phyloP scores from a whole-genome alignment of 2,113 vertebrate species.

The Megaceryle torquata region DNA sequence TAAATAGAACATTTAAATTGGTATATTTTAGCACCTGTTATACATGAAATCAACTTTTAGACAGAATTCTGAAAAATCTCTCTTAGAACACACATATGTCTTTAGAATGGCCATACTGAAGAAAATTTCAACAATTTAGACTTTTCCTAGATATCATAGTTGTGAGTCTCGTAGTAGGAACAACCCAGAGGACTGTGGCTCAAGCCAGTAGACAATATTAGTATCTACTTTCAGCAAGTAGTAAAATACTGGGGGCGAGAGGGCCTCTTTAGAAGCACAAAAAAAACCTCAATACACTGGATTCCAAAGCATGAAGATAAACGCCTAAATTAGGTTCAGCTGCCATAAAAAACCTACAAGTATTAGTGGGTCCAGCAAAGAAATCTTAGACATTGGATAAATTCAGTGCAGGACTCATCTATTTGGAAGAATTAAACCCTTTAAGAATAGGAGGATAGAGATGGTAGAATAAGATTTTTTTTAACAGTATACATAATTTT shows the following conservation, averaged over 20 bases:
- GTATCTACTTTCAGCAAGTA: background rate
- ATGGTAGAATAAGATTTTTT: background rate
- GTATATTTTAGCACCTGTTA: background rate
- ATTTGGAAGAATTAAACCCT: background rate
- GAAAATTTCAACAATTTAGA: background rate
- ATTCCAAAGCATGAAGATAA: background rate
- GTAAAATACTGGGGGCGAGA: background rate
- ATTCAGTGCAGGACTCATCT: background rate
- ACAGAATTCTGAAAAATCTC: background rate
- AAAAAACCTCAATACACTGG: rapidly evolving
- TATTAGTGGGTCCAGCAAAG: background rate
- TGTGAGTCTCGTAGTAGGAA: background rate
- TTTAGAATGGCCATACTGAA: background rate
- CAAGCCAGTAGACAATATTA: background rate
- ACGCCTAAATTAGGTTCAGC: background rate
- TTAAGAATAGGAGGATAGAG: background rate
- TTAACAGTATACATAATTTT: background rate
- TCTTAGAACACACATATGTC: rapidly evolving
- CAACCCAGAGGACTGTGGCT: background rate
- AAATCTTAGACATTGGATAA: background rate
- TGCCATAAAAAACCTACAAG: background rate
- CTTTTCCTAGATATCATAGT: background rate
- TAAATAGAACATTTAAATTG: background rate
- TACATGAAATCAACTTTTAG: background rate
- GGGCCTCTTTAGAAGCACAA: background rate